A percentile compares a stretch with the other conserved stretches of the same genome.
These are phyloP conservation scores for Ciona savignyi DNA, from an alignment of 23 tunicate species.

Conservation along the genomic window DNA sequence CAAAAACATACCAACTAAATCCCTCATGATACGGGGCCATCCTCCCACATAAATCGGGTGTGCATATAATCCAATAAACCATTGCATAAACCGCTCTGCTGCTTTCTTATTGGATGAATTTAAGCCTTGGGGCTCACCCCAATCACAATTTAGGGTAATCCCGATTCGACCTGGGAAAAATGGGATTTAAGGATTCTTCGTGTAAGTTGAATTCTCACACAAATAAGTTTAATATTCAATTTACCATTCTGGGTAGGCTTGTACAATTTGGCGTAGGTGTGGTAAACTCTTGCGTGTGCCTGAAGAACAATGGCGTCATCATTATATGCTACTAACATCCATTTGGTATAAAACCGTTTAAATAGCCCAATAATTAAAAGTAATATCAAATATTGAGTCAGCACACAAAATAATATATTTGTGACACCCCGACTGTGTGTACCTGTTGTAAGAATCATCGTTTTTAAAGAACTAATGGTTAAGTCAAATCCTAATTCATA, in stretches of 20 bases:
- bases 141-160: background rate
- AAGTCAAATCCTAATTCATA: too few species aligned
- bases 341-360: too few species aligned
- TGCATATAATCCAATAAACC: background rate
- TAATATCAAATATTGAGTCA: too few species aligned
- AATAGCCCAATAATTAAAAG: too few species aligned
- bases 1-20: background rate
- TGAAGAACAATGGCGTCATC: background rate
- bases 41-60: background rate
- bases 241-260: background rate
- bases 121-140: background rate
- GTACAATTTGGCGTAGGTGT: background rate
- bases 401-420: too few species aligned
- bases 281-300: background rate
- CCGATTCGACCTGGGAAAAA: background rate
- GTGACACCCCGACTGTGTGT: too few species aligned
- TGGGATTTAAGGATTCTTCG: background rate
- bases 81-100: background rate
- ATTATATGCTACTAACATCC: too few species aligned
- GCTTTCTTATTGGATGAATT: background rate
- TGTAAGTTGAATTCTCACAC: too few species aligned
- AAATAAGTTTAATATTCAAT: too few species aligned
- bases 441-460: too few species aligned
- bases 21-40: background rate
- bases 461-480: too few species aligned